A percentile compares a stretch with the other conserved stretches of the same genome.
phyloP scores from a whole-genome alignment of 2,888 invertebrate genomes.

The Pandemis corylana region DNA sequence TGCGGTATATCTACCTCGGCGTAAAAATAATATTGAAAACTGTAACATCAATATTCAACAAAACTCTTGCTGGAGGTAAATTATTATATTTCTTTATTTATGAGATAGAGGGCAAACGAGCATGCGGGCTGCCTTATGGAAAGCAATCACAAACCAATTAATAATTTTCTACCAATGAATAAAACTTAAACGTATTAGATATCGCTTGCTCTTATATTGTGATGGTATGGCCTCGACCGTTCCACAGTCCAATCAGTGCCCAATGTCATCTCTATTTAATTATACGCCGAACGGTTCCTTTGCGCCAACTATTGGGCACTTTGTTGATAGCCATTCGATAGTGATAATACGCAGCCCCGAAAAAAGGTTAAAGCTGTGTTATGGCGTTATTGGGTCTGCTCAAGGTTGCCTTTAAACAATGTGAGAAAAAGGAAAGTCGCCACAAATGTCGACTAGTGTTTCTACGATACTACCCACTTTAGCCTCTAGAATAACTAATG shows the following conservation, averaged over 20 bases:
- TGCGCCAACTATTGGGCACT: neutral
- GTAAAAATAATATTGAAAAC: too few species aligned
- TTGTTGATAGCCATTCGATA: constrained; percentile 7
- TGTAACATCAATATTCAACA: too few species aligned
- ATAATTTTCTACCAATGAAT: neutral
- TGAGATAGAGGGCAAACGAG: too few species aligned
- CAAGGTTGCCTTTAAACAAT: constrained; percentile 30
- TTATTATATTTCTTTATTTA: too few species aligned
- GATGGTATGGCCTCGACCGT: neutral
- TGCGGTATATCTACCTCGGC: too few species aligned
- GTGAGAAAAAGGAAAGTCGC: constrained; percentile 28
- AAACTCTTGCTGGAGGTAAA: too few species aligned
- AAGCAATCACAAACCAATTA: neutral
- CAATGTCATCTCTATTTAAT: constrained; percentile 21
- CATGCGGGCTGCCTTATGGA: too few species aligned
- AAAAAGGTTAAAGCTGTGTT: constrained; percentile 7
- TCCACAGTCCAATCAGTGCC: constrained; percentile 19
- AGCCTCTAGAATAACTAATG: constrained; percentile 19
- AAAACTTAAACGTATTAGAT: neutral
- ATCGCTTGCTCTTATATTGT: too few species aligned
- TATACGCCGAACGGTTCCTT: constrained; percentile 7
- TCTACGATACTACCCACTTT: constrained; percentile 13
- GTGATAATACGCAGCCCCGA: constrained; percentile 11
- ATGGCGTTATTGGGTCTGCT: constrained; percentile 22
- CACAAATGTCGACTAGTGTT: constrained; percentile 28